Evolutionary conservation across 2,113 vertebrate species (phyloP).

Genomic region (Naja naja): DNA sequence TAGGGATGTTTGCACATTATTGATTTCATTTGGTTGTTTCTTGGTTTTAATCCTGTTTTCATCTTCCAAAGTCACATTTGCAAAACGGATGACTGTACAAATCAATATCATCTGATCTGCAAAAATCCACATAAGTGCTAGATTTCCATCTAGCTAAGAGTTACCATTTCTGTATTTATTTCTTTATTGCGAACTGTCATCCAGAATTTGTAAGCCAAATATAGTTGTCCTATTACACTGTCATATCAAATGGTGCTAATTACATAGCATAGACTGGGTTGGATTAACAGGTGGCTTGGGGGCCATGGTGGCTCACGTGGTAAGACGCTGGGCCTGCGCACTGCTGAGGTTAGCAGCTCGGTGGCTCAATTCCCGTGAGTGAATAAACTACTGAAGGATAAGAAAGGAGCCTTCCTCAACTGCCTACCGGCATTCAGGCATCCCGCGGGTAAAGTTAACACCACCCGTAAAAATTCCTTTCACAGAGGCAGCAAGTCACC

Average conservation of each 20-base stretch:
- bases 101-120: not conserved
- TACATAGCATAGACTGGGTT: not conserved
- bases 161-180: not conserved
- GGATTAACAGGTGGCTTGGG: not conserved
- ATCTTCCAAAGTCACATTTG: not conserved
- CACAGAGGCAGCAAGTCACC: too few species aligned
- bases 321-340: too few species aligned
- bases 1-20: not conserved
- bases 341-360: too few species aligned
- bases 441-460: too few species aligned
- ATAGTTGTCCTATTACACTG: not conserved
- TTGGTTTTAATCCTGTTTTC: not conserved
- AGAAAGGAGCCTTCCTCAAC: too few species aligned
- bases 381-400: too few species aligned
- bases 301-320: too few species aligned
- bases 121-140: not conserved
- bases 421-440: too few species aligned
- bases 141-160: not conserved
- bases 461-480: too few species aligned
- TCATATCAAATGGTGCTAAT: not conserved
- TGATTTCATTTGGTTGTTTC: not conserved
- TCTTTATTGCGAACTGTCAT: not conserved
- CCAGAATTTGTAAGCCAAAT: not conserved
- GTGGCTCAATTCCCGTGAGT: too few species aligned
- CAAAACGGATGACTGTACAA: not conserved